A percentile compares a stretch with the other conserved stretches of the same genome.
Conservation (phyloP, 1,140 invertebrate genomes). For the Brachionus calyciflorus region DNA sequence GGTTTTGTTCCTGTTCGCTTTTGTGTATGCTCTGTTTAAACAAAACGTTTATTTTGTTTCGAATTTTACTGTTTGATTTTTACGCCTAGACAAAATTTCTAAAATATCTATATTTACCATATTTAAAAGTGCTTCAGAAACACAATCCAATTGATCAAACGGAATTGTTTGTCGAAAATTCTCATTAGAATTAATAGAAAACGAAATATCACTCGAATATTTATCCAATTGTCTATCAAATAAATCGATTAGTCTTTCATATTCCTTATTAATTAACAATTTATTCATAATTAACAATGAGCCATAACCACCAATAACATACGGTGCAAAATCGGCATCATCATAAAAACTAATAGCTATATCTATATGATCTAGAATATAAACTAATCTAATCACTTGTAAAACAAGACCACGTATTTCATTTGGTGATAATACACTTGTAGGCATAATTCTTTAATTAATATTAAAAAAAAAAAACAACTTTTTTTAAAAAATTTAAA, state of each 20-base stretch:
- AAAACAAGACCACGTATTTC: conserved; percentile 17
- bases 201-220: conserved; percentile 5
- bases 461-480: neutral
- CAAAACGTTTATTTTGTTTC: too few relatives aligned
- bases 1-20: too few relatives aligned
- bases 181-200: conserved; percentile 7
- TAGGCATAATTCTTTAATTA: conserved; percentile 18
- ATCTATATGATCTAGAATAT: conserved; percentile 3
- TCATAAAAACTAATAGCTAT: neutral
- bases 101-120: neutral
- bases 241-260: neutral
- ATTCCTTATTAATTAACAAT: neutral
- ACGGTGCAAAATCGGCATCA: neutral
- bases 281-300: conserved; percentile 37
- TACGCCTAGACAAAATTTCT: too few relatives aligned
- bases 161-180: conserved; percentile 31
- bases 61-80: too few relatives aligned
- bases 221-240: conserved; percentile 9
- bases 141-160: conserved; percentile 41
- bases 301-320: neutral
- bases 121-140: neutral
- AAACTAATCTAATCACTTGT: neutral
- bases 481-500: too few relatives aligned
- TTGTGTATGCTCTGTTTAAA: neutral
- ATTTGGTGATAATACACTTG: neutral